Evolutionary conservation across 1,140 invertebrate species (phyloP).

Genomic region (Mizuhopecten yessoensis): DNA sequence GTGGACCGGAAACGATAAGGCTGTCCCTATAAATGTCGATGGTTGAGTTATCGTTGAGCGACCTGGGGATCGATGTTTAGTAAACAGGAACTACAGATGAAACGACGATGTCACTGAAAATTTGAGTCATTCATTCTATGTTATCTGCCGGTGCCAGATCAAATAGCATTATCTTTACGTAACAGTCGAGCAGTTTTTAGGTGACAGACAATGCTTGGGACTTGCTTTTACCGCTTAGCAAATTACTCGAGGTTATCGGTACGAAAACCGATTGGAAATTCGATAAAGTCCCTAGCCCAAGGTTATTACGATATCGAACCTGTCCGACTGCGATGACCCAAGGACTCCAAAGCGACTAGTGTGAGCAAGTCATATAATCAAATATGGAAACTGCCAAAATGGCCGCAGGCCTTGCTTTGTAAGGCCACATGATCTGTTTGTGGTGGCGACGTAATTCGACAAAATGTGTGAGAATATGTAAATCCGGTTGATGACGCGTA

Average conservation of each 20-base stretch:
- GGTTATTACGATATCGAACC: neutral
- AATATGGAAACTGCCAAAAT: neutral
- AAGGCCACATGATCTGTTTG: neutral
- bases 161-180: slow-evolving; percentile 2
- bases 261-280: slow-evolving; percentile 34
- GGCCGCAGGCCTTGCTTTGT: slow-evolving; percentile 1
- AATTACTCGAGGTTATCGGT: slow-evolving; percentile 1
- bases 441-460: neutral
- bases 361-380: slow-evolving; percentile 17
- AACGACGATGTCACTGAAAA: neutral
- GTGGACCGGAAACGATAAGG: slow-evolving; percentile 24
- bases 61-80: neutral
- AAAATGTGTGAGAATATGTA: slow-evolving; percentile 24
- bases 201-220: slow-evolving; percentile 24
- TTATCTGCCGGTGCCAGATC: slow-evolving; percentile 28
- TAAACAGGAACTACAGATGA: neutral
- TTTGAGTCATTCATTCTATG: slow-evolving; percentile 18
- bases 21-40: neutral
- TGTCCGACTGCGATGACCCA: neutral
- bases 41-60: neutral
- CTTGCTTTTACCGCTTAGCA: slow-evolving; percentile 37
- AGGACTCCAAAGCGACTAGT: neutral
- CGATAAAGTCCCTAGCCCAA: neutral
- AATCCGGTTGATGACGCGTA: slow-evolving; percentile 1
- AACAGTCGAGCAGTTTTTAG: slow-evolving; percentile 33